Evolutionary conservation across 2,113 vertebrate species (phyloP), one percentile per base, ranked within the genome.

Genomic region (Circaetus gallicus): DNA sequence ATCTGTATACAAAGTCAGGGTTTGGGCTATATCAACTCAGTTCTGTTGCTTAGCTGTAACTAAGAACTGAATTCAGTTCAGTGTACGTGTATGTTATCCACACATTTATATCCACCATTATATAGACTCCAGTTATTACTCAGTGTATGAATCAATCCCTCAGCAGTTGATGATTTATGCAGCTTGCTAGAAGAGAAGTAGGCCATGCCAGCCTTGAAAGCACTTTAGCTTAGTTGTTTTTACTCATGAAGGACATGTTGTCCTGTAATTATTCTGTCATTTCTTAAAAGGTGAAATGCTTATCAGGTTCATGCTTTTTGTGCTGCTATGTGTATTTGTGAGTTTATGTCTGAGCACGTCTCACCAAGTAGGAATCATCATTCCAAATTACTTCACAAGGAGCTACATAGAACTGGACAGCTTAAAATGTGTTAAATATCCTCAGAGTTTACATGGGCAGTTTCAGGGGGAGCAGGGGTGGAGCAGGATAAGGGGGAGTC

Each of bases 181-280:
- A 95, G 90, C 97, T 95, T 97, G 90, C 97, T 97, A 97, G 94
- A 89, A 94, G 76, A 98, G 97, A 98, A 98, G 91, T 98, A 97
- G 98, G 97, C 98, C 97, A 98, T 14, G 45, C 89, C 77, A 98
- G 97, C 95, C 96, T 97, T 98, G 96, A 98, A 97, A 98, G 96
- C 97, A 98, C 96, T 98, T 98, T 94, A 93, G 93, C 94, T 97
- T 95, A 84, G 96, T 96, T 98, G 98, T 96, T 98, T 98, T 98
- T 91, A 86, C 96, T 98, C 94, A 97, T 82, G 98, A 98, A 98
- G 98, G 98, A 98, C 97, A 93, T 92, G 92, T 97, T 98, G 98
- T 98, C 98, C 98, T 97, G 92, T 97, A 98, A 98, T 98, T 98
- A 98, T 97, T 98, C 96, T 98, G 98, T 98, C 98, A 97, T 97